Evolutionary conservation across 2,888 invertebrate species (phyloP).

Genomic region (Campopleginae sp.): DNA sequence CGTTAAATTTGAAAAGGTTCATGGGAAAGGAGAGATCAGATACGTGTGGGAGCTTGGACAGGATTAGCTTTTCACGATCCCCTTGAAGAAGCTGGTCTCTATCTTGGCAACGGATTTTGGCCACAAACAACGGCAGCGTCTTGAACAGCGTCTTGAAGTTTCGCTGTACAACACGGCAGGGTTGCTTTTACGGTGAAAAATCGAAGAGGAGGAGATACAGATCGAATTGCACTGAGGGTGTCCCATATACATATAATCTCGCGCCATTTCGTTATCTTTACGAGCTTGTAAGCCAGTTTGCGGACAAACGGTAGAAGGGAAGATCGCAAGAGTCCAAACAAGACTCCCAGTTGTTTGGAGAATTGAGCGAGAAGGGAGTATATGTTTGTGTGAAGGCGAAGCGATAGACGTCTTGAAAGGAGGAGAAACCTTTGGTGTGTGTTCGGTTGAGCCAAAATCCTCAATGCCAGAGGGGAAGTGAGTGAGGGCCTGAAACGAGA

Average conservation of each 20-base stretch:
- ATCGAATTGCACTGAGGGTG: constrained; percentile 36
- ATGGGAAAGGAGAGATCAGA: constrained; percentile 44
- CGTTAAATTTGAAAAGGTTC: constrained; percentile 63
- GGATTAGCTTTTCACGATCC: constrained; percentile 65
- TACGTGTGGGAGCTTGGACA: constrained; percentile 33
- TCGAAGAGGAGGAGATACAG: constrained; percentile 70
- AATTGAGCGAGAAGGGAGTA: constrained; percentile 51
- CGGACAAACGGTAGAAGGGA: constrained; percentile 50
- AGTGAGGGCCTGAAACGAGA: constrained; percentile 35
- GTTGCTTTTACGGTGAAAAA: constrained; percentile 71
- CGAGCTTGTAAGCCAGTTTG: constrained; percentile 71
- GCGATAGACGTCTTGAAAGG: constrained; percentile 39
- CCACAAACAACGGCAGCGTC: constrained; percentile 1
- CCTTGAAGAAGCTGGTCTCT: constrained; percentile 46
- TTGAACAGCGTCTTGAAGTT: background rate
- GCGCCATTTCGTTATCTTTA: constrained; percentile 80
- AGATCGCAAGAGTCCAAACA: constrained; percentile 55
- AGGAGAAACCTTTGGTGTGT: constrained; percentile 31
- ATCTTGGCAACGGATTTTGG: constrained; percentile 14
- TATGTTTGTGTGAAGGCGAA: constrained; percentile 44
- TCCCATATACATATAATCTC: constrained; percentile 66
- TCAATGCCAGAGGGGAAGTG: constrained; percentile 42
- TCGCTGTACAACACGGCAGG: constrained; percentile 42
- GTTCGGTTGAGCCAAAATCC: constrained; percentile 37
- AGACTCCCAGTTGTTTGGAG: constrained; percentile 69